Conservation (phyloP, 2,888 invertebrate genomes). For the Callinectes sapidus region DNA sequence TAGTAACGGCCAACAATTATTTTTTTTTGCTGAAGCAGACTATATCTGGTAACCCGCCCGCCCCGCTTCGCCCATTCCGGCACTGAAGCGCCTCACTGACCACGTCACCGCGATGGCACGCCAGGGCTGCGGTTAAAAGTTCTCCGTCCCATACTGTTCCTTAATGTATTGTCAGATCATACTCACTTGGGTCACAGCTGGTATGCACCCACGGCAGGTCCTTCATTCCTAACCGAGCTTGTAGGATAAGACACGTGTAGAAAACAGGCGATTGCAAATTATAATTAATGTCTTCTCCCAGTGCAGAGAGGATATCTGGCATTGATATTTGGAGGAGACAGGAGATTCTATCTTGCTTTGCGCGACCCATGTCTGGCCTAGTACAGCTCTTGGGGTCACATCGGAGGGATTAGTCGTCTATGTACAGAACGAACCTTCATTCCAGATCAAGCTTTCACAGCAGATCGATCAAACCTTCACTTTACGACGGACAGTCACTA, state of each 20-base stretch:
- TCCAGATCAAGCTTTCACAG: no score
- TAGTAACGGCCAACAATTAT: neutral
- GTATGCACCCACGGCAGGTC: neutral
- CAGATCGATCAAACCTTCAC: neutral
- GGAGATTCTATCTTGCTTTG: neutral
- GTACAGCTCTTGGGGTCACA: neutral
- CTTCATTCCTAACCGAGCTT: neutral
- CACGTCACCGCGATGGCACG: neutral
- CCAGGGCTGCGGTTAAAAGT: no score
- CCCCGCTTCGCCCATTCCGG: neutral
- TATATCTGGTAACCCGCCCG: neutral
- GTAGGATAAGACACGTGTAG: neutral
- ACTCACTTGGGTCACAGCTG: neutral
- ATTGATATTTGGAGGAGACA: neutral
- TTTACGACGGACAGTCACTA: neutral
- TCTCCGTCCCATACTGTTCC: slow-evolving; percentile 17
- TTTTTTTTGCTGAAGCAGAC: neutral
- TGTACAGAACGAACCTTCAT: no score
- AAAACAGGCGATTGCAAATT: neutral
- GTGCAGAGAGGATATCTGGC: neutral
- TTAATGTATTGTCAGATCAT: neutral
- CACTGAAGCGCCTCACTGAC: neutral
- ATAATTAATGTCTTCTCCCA: neutral
- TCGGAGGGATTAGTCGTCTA: neutral
- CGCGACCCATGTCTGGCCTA: neutral